Evolutionary conservation across 2,797 vertebrate species (phyloP), one percentile per base, ranked within the genome.

Genomic region (Harpagifer antarcticus): DNA sequence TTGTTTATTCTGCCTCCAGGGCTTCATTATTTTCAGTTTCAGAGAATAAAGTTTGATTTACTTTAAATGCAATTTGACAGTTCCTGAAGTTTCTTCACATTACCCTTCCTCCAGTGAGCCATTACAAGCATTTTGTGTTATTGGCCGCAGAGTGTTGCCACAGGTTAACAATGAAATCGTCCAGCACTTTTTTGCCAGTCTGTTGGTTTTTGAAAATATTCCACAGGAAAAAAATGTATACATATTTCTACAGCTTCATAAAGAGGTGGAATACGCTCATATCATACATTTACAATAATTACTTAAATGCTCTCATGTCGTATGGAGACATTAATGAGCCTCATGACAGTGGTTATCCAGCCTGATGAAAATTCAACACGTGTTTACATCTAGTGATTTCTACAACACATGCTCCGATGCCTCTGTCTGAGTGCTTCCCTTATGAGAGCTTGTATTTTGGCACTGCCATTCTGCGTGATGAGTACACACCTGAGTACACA

Each of bases 401-500:
- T 13, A 53, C 47, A 54, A 33, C 37, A 17, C 19, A n/a, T 64
- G 43, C 40, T 33, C 57, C 27, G 17, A 14, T 54, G 44, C 57
- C 9, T 65, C 62, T 52, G 43, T 59, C 54, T 56, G 50, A 49
- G 37, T 23, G 54, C 45, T 33, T 71, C 57, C 54, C 31, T 73
- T 57, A 57, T 42, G 27, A 62, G 47, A 72, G 44, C 54, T n/a
- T 48, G 53, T 62, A 70, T 63, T 77, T 69, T 19, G 74, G 69
- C 63, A 42, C 54, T 57, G 72, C 65, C 78, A 65, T 54, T 74
- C 60, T 54, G 44, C 70, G 64, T 60, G 70, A 78, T 63, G 67
- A 71, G 57, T 5, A 62, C 58, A 81, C 77, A 83, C 77, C 79
- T 61, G 76, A 87, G 53, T 43, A 63, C 68, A 81, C 72, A 76